These are phyloP conservation scores for Lasioglossum malachurum DNA, from an alignment of 2,888 invertebrate species.

Conservation along the genomic window DNA sequence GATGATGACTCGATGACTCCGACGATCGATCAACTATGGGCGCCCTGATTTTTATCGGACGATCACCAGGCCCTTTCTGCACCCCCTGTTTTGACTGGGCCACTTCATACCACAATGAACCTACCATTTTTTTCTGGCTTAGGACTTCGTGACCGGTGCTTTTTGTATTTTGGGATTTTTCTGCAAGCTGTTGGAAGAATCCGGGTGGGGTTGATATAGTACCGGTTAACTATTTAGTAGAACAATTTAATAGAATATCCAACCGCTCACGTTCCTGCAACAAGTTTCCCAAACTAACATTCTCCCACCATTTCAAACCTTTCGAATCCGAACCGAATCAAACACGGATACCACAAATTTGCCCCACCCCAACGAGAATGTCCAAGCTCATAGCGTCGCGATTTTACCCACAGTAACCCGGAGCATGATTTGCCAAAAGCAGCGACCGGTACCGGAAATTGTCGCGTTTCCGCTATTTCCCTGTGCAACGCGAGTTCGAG, in stretches of 20 bases:
- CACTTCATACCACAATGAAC: not conserved
- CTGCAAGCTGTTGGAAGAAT: not conserved
- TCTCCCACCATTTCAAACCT: not conserved
- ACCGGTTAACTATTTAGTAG: no score
- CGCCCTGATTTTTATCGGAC: conserved; percentile 31
- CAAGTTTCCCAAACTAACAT: no score
- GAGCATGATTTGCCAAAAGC: not conserved
- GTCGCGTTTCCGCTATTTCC: not conserved
- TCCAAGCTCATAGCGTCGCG: not conserved
- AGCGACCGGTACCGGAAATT: not conserved
- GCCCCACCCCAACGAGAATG: not conserved
- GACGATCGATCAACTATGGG: conserved; percentile 78
- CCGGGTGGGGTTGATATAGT: not conserved
- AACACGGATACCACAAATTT: not conserved
- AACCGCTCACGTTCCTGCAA: no score
- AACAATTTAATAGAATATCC: no score
- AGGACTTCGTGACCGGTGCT: not conserved
- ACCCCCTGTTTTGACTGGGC: conserved; percentile 42
- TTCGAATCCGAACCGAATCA: not conserved
- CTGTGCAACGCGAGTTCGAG: not conserved
- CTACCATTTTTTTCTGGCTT: not conserved
- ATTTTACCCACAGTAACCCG: not conserved
- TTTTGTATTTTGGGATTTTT: not conserved
- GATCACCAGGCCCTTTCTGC: conserved; percentile 10
- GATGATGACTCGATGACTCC: conserved; percentile 68